Conservation (phyloP, 2,113 vertebrate species). For the Neogale vison region DNA sequence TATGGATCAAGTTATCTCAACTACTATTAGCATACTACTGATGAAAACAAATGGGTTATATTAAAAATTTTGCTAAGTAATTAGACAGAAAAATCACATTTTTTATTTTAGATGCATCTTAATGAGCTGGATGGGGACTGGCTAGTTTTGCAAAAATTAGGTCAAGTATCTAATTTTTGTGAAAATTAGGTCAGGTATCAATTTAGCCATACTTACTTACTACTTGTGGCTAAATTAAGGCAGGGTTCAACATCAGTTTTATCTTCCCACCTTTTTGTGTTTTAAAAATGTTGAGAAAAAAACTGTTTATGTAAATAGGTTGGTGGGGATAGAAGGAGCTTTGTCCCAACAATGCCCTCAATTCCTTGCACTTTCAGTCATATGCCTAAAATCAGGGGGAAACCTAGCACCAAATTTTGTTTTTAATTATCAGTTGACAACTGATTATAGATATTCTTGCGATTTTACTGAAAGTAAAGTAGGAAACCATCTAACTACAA, state of each 20-base stretch:
- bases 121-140: neutral
- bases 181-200: constrained; percentile 45
- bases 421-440: constrained; percentile 2
- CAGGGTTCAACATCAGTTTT: neutral
- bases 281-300: neutral
- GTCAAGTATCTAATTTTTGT: constrained; percentile 39
- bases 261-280: neutral
- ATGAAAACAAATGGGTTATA: constrained; percentile 17
- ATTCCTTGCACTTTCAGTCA: neutral
- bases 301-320: neutral
- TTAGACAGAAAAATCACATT: constrained; percentile 17
- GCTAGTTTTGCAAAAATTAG: constrained; percentile 35
- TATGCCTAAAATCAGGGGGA: neutral
- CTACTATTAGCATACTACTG: neutral
- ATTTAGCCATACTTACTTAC: constrained; percentile 28
- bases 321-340: neutral
- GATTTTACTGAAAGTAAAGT: constrained; percentile 7
- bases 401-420: neutral
- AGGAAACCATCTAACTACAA: constrained; percentile 29
- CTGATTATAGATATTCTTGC: neutral
- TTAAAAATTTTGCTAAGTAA: constrained; percentile 12
- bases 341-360: neutral
- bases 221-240: constrained; percentile 15
- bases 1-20: neutral
- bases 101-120: constrained; percentile 24